phyloP scores from a whole-genome alignment of 2,113 vertebrate species.

The Spea multiplicata region DNA sequence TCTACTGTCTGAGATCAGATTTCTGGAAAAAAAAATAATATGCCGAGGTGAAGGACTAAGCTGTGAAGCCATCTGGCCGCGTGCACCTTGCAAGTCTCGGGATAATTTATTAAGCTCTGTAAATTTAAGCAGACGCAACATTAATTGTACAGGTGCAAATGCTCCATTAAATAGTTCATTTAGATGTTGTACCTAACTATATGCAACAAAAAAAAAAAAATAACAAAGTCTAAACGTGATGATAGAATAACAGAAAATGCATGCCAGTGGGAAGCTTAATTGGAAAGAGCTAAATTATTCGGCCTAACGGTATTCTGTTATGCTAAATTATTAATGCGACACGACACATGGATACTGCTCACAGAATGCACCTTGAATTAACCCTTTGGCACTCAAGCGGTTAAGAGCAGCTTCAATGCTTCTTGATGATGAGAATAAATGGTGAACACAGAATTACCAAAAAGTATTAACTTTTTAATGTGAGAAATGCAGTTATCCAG shows the following conservation, averaged over 20 bases:
- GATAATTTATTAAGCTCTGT: too few relatives aligned
- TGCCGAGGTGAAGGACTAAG: constrained; percentile 22
- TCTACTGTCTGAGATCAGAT: constrained; percentile 49
- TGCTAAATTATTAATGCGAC: constrained; percentile 42
- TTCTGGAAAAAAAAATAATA: constrained; percentile 46
- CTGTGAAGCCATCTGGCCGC: constrained; percentile 53
- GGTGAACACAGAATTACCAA: too few relatives aligned
- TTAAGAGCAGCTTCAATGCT: too few relatives aligned
- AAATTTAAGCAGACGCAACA: constrained; percentile 4
- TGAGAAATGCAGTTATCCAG: too few relatives aligned
- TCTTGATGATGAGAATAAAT: too few relatives aligned
- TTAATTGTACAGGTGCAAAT: background rate
- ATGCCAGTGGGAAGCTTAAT: constrained; percentile 24
- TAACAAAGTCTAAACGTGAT: background rate
- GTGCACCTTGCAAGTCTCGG: background rate
- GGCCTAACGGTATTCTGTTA: constrained; percentile 4
- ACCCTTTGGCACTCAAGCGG: background rate
- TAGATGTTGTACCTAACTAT: background rate
- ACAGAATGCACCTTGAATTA: constrained; percentile 28
- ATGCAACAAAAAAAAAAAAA: constrained; percentile 1
- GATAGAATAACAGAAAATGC: constrained; percentile 25
- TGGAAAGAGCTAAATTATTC: constrained; percentile 21
- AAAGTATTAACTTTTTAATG: too few relatives aligned
- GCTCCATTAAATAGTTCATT: background rate
- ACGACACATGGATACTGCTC: constrained; percentile 29